These are phyloP conservation scores for Drosophila orena DNA, from an alignment of 1,140 invertebrate species.

Conservation along the genomic window DNA sequence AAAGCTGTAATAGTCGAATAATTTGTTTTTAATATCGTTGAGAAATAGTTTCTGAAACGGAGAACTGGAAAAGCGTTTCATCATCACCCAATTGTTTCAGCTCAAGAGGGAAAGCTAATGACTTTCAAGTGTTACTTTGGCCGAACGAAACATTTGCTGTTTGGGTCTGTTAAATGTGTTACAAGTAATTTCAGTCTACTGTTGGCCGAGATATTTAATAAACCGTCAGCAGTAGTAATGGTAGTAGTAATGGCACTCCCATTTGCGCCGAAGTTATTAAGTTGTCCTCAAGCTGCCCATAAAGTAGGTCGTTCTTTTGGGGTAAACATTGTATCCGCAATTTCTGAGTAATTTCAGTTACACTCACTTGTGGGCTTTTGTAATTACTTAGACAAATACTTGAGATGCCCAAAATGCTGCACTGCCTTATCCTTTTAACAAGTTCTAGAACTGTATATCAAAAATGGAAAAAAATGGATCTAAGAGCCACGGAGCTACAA, in stretches of 20 bases:
- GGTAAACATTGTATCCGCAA: not conserved
- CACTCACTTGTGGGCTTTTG: constrained; percentile 22
- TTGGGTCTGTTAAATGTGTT: constrained; percentile 57
- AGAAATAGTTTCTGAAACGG: constrained; percentile 55
- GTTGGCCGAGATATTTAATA: constrained; percentile 66
- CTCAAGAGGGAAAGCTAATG: constrained; percentile 49
- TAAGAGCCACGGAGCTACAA: no score
- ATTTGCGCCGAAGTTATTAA: constrained; percentile 77
- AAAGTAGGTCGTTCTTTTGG: constrained; percentile 12
- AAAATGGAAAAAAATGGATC: no score
- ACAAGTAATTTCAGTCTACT: constrained; percentile 44
- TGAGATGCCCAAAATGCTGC: not conserved
- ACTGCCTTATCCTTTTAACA: no score
- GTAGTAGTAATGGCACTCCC: constrained; percentile 35
- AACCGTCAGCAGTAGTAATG: constrained; percentile 51
- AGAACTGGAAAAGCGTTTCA: constrained; percentile 58
- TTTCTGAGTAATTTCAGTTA: constrained; percentile 14
- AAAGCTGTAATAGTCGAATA: constrained; percentile 49
- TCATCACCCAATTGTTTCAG: constrained; percentile 52
- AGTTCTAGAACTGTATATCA: no score
- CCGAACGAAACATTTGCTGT: constrained; percentile 46
- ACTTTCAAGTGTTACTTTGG: constrained; percentile 42
- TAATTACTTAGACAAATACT: constrained; percentile 1
- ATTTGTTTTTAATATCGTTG: constrained; percentile 73
- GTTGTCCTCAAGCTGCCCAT: constrained; percentile 41